phyloP scores from a whole-genome alignment of 2,888 invertebrate species.

The Syrista parreyssii region DNA sequence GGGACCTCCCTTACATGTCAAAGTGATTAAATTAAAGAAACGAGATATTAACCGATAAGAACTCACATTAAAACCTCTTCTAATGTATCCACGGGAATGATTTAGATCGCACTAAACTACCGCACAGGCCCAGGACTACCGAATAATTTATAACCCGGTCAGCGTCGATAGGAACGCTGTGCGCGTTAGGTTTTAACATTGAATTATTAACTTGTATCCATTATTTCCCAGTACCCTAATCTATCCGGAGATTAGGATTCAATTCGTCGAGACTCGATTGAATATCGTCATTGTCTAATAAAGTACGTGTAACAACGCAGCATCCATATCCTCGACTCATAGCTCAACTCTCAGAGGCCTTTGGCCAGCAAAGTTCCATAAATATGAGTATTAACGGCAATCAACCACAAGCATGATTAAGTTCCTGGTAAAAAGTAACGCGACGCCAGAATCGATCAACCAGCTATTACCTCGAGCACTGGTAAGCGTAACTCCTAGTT shows the following conservation, averaged over 20 bases:
- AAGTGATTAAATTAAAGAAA: constrained; percentile 1
- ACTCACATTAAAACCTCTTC: neutral
- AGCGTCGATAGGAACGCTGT: neutral
- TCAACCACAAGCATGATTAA: neutral
- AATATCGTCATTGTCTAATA: neutral
- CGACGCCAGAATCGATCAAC: no score
- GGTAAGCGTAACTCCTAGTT: no score
- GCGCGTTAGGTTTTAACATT: constrained; percentile 19
- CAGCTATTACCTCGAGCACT: no score
- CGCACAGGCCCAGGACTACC: constrained; percentile 11
- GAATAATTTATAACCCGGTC: constrained; percentile 28
- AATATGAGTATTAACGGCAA: neutral
- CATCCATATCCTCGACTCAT: neutral
- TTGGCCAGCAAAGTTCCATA: neutral
- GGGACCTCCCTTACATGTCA: neutral
- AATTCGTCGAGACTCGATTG: neutral
- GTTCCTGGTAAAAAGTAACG: no score
- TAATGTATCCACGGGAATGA: constrained; percentile 4
- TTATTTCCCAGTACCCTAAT: constrained; percentile 15
- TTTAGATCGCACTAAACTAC: constrained; percentile 23
- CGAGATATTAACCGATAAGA: neutral
- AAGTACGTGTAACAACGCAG: neutral
- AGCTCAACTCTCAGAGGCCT: neutral
- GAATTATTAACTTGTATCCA: constrained; percentile 31
- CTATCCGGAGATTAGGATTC: neutral